Conservation (phyloP, 2,888 invertebrate genomes). For the Campaea margaritaria region DNA sequence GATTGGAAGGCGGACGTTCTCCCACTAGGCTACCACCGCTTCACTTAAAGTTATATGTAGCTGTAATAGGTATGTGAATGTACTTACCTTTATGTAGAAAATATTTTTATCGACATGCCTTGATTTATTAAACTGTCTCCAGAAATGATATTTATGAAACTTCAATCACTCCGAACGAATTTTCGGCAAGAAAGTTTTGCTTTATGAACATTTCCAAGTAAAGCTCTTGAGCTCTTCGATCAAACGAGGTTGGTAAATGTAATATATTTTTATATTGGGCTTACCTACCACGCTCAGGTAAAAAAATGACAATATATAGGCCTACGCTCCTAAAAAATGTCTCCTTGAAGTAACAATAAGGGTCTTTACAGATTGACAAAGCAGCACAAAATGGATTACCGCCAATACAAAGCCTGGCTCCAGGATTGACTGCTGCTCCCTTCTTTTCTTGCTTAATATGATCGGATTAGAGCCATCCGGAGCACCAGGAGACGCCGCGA, state of each 20-base stretch:
- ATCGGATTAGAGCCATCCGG: conserved; percentile 35
- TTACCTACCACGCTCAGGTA: background rate
- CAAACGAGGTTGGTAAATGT: background rate
- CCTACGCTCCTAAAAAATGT: conserved; percentile 6
- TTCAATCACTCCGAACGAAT: too few relatives aligned
- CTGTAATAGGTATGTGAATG: too few relatives aligned
- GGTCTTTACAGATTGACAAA: conserved; percentile 21
- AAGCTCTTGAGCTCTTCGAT: background rate
- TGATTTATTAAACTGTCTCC: too few relatives aligned
- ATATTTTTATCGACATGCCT: too few relatives aligned
- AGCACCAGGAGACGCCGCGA: conserved; percentile 20
- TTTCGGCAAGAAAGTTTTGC: too few relatives aligned
- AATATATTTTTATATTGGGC: background rate
- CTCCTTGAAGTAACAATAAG: conserved; percentile 19
- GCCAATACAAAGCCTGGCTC: conserved; percentile 25
- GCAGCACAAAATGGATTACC: conserved; percentile 37
- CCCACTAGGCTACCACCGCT: too few relatives aligned
- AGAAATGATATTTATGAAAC: too few relatives aligned
- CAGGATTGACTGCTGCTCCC: conserved; percentile 28
- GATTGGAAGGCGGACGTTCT: too few relatives aligned
- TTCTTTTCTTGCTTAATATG: conserved; percentile 32
- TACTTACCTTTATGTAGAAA: too few relatives aligned
- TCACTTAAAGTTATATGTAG: too few relatives aligned
- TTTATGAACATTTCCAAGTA: background rate
- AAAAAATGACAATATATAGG: conserved; percentile 5